Evolutionary conservation across 2,888 invertebrate species (phyloP), one percentile per base, ranked within the genome.

Genomic region (Formica aserva): DNA sequence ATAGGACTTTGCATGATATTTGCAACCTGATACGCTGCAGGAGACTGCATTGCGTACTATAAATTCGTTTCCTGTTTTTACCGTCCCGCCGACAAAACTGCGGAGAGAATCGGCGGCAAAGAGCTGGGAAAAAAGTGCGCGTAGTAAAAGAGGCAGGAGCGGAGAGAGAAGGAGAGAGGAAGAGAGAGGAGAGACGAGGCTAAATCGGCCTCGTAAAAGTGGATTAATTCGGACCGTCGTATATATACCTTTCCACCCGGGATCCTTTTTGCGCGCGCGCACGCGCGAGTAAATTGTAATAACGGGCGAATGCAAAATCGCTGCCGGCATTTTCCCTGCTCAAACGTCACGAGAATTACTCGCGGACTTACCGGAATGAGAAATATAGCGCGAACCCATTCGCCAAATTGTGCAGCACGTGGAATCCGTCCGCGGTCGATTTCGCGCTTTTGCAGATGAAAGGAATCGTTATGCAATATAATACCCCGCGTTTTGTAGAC

Each of bases 131-230:
- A 72, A 81, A 63, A 76, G 60, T 35, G 63, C 29, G 52, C 22
- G 35, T 57, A 29, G 78, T 67, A 80, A 57, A 55, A 72, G 9
- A 35, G 57, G 48, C 26, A 18, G 13, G 52, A 41, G 18, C 26
- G 67, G 11, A 11, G 32, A 63, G 18, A 6, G 38, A 63, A 45
- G n/a, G 55, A 63, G 74, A 57, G 62, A 75, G 29, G 66, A 26
- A 38, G 32, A 29, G 13, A 18, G 63, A 75, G 41, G 15, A 29
- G 65, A 76, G 45, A 52, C 63, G n/a, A 38, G 41, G 65, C 62
- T 18, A 81, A 88, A 82, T 85, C 82, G 75, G 62, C 45, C 63
- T 75, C 74, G 86, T 80, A 69, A 86, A 82, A 83, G 78, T 76
- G 41, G 82, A 84, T 87, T 84, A 85, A 88, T 86, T 84, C 80